A percentile compares a stretch with the other conserved stretches of the same genome.
Evolutionary conservation across 2,888 invertebrate genomes (phyloP).

Genomic region (Apantesis nais): DNA sequence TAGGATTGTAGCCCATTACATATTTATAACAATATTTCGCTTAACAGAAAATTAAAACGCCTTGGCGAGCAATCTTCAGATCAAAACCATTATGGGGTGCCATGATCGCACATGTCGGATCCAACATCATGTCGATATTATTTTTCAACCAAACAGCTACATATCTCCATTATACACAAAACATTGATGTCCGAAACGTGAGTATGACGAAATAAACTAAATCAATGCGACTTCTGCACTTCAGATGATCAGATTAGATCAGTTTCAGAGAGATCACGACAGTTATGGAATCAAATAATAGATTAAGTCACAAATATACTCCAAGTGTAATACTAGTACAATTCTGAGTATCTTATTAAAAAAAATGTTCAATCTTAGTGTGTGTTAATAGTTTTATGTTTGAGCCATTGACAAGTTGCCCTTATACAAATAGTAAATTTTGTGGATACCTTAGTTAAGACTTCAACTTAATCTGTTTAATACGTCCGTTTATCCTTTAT

Average conservation of each 20-base stretch:
- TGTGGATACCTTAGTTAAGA: too few relatives aligned
- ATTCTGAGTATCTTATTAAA: too few relatives aligned
- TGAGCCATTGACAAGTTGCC: too few relatives aligned
- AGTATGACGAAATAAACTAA: conserved; percentile 25
- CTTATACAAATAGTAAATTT: too few relatives aligned
- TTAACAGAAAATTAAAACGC: conserved; percentile 62
- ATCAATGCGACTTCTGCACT: background rate
- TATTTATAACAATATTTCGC: background rate
- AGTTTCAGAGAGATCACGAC: too few relatives aligned
- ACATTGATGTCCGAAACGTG: conserved; percentile 73
- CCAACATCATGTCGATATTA: conserved; percentile 86
- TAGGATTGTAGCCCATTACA: background rate
- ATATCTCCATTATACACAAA: conserved; percentile 86
- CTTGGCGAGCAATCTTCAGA: conserved; percentile 84
- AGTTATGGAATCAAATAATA: too few relatives aligned
- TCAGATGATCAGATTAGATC: too few relatives aligned
- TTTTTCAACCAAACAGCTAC: conserved; percentile 88
- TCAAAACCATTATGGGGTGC: conserved; percentile 79
- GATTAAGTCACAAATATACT: background rate
- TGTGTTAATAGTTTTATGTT: too few relatives aligned
- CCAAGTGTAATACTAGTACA: too few relatives aligned
- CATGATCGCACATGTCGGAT: conserved; percentile 83
- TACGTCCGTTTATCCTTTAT: too few relatives aligned
- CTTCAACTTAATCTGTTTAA: too few relatives aligned
- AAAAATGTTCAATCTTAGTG: too few relatives aligned